Base-by-base conservation (phyloP, 2,113 vertebrate genomes). In the Corydoras maculifer region DNA sequence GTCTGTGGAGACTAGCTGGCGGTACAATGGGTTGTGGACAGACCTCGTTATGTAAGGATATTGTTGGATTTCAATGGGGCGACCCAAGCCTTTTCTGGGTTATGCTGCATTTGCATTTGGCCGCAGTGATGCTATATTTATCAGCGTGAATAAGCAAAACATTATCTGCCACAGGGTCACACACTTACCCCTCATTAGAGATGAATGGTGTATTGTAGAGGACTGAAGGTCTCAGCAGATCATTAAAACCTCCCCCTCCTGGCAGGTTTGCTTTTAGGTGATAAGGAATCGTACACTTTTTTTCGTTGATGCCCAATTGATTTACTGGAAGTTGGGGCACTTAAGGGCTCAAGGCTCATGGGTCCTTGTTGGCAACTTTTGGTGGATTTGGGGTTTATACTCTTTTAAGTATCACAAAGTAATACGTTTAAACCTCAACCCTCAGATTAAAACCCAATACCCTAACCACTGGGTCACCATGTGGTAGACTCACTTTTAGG, bases 201-300 rank as follows among this genome's bases (percentile, higher is more conserved):
- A 84, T 88, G 85, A 90, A 90, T 87, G 80, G 82, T 79, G 78
- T 84, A 85, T 89, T 90, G 88, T 90, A 84, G 84, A 82, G 83
- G 79, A 82, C 83, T 86, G 83, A 83, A 73, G 75, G 64, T 65
- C 70, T 63, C 61, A 53, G 63, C 63, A 82, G 84, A 84, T 90
- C 90, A 90, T 90, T 89, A 89, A 88, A 87, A 86, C 83, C 80
- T 84, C 83, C 76, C 86, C 81, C 83, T 80, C 80, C 80, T 81
- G 84, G 83, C 77, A 84, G 87, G 86, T 88, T 90, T 89, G 88
- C 82, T 85, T 84, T 84, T 77, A 85, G 84, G 86, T 88, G 84
- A 89, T 88, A 87, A 87, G 80, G 84, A 87, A 83, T 84, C 87
- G 83, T 53, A 53, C 13, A 11, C 11, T 50, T 11, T 50, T 7